A percentile compares a stretch with the other conserved stretches of the same genome.
phyloP scores from a whole-genome alignment of 2,888 invertebrate species.

The Aethes cnicana region DNA sequence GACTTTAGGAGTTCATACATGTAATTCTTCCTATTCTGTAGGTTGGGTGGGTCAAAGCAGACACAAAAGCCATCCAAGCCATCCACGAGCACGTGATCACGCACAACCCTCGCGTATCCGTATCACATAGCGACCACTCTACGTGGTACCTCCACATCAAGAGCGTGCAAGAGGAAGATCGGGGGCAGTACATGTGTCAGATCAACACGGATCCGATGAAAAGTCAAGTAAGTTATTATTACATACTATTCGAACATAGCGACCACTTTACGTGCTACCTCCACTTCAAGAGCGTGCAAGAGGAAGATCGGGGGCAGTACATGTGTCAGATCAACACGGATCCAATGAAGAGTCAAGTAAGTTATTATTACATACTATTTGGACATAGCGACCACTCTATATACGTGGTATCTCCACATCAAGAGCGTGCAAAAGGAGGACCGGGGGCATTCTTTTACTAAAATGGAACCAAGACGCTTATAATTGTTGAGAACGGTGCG shows the following conservation, averaged over 20 bases:
- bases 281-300: conserved; percentile 65
- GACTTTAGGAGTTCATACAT: not conserved
- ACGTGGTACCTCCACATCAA: conserved; percentile 93
- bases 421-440: conserved; percentile 78
- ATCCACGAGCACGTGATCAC: conserved; percentile 93
- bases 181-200: conserved; percentile 93
- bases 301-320: conserved; percentile 90
- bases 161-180: conserved; percentile 89
- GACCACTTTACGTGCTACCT: conserved; percentile 57
- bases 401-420: conserved; percentile 82
- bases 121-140: conserved; percentile 89
- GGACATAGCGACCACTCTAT: not conserved
- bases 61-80: conserved; percentile 92
- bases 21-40: conserved; percentile 60
- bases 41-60: conserved; percentile 93
- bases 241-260: not conserved
- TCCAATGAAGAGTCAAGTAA: conserved; percentile 92
- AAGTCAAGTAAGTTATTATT: conserved; percentile 84
- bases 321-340: conserved; percentile 96
- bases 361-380: conserved; percentile 7
- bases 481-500: no score
- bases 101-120: conserved; percentile 90
- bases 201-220: conserved; percentile 95
- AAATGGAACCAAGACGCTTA: no score
- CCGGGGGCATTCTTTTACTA: no score